Conservation (phyloP, 2,113 vertebrate species). For the Sterna hirundo region DNA sequence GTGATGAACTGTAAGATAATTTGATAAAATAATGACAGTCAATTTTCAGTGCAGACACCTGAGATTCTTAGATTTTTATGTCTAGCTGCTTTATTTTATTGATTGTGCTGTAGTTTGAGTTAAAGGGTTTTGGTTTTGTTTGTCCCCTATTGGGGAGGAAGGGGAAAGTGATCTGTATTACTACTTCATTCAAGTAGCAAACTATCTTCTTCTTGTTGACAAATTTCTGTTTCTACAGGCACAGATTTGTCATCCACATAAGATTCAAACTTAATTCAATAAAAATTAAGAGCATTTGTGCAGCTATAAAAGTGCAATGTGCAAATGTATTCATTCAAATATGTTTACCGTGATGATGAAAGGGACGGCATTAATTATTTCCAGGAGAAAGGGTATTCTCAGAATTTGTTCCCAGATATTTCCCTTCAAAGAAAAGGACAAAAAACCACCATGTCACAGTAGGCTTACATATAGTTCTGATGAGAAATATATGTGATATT, state of each 20-base stretch:
- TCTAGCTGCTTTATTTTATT: background rate
- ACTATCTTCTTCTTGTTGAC: background rate
- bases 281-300: background rate
- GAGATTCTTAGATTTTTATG: background rate
- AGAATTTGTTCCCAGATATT: constrained; percentile 88
- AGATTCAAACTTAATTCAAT: background rate
- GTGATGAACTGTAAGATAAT: background rate
- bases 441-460: background rate
- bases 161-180: background rate
- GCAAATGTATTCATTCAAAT: background rate
- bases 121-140: background rate
- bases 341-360: constrained; percentile 84
- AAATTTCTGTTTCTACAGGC: background rate
- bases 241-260: background rate
- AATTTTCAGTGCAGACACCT: background rate
- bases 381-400: constrained; percentile 83
- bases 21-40: background rate
- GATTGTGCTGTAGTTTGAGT: background rate
- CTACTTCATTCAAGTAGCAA: background rate
- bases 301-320: background rate
- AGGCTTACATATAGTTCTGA: background rate
- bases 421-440: constrained; percentile 74
- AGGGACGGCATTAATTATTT: constrained; percentile 86
- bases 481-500: background rate
- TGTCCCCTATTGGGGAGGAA: background rate